These are phyloP conservation scores for Ptyas mucosa DNA, from an alignment of 2,113 vertebrate genomes.

Conservation along the genomic window DNA sequence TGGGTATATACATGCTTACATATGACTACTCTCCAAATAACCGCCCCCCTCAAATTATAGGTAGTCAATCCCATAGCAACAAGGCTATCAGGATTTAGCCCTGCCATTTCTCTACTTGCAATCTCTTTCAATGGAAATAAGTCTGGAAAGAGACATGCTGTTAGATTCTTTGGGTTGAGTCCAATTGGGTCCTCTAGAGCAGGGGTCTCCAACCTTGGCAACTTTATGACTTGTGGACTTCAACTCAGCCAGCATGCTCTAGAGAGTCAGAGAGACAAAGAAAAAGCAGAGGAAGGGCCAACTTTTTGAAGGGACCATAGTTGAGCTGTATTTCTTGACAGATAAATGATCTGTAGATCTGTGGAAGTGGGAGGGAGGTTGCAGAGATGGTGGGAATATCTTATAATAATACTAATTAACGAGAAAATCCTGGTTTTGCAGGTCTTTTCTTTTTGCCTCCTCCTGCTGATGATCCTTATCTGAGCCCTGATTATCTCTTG, in stretches of 20 bases:
- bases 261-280: background rate
- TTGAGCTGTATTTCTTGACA: background rate
- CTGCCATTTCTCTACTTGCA: background rate
- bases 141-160: background rate
- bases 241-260: background rate
- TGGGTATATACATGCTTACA: no score
- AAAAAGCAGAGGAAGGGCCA: background rate
- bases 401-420: background rate
- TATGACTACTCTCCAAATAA: background rate
- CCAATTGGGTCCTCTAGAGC: background rate
- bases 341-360: background rate
- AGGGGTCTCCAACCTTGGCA: no score
- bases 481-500: conserved; percentile 30
- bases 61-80: background rate
- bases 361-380: background rate
- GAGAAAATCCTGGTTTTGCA: background rate
- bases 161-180: background rate
- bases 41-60: background rate
- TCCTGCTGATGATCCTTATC: conserved; percentile 32
- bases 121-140: background rate
- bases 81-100: background rate
- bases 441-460: conserved; percentile 12
- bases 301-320: background rate
- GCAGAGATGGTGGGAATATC: background rate
- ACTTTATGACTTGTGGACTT: no score